A percentile compares a stretch with the other conserved stretches of the same genome.
Evolutionary conservation across 2,797 vertebrate species (phyloP).

Genomic region (Peromyscus nudipes): DNA sequence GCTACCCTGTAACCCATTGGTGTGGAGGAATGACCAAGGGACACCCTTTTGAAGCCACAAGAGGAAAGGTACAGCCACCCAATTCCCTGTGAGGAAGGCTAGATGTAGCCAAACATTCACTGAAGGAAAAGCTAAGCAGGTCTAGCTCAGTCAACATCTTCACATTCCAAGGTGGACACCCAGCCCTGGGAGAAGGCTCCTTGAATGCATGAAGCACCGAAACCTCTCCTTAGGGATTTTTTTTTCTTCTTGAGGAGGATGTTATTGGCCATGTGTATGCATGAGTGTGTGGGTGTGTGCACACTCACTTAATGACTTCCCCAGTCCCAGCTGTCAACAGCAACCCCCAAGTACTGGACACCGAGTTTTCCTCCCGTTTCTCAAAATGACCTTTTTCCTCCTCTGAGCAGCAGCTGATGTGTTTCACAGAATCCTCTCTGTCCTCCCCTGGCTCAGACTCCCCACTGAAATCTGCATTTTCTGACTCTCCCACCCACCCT

Average conservation of each 20-base stretch:
- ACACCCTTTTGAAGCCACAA: not conserved
- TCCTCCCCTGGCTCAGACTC: not conserved
- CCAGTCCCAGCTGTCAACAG: constrained; percentile 5
- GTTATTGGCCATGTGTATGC: not conserved
- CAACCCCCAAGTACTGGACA: not conserved
- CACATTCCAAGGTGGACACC: not conserved
- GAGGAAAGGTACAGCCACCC: not conserved
- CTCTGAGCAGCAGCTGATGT: not conserved
- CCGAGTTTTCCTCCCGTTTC: not conserved
- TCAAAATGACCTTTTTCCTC: not conserved
- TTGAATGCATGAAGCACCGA: not conserved
- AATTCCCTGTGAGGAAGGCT: not conserved
- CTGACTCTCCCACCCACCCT: constrained; percentile 11
- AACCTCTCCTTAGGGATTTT: not conserved
- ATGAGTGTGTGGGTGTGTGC: not conserved
- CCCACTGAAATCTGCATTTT: not conserved
- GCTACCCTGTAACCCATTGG: not conserved
- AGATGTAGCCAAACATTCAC: not conserved
- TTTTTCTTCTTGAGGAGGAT: not conserved
- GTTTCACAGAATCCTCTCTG: not conserved
- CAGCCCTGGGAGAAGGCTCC: not conserved
- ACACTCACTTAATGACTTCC: not conserved
- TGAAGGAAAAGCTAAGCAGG: not conserved
- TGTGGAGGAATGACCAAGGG: not conserved
- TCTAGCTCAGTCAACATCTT: not conserved